Base-by-base conservation (phyloP, 2,797 vertebrate genomes). In the Lutjanus campechanus region DNA sequence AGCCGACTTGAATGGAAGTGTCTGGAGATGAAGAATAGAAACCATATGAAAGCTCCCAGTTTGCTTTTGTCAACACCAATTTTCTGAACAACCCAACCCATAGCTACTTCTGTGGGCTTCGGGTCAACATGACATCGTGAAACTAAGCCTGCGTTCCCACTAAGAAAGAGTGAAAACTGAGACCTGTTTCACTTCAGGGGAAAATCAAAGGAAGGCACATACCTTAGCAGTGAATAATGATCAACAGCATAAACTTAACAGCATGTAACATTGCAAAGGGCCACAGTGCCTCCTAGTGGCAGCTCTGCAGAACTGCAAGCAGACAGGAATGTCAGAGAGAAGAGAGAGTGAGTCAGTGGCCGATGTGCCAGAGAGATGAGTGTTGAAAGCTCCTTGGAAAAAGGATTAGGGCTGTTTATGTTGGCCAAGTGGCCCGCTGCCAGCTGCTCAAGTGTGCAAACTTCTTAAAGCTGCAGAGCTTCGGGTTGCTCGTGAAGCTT, bases 361-460 rank as follows among this genome's bases (percentile, higher is more conserved):
- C 78, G 67, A 89, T 90, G 90, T 92, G 93, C 90, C 85, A 89
- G 87, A 87, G 91, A 93, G 93, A 95, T 88, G 93, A 94, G 94
- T 93, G 95, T 88, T 95, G 94, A 96, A 95, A 95, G 94, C 94
- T 93, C 93, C 86, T 95, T 95, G 95, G 95, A 95, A 96, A 96
- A 95, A 95, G 93, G 94, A 95, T 95, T 95, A 95, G 88, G 89
- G 85, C 87, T 95, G 93, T 95, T 95, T 94, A 93, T 92, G 91
- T 94, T 95, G 94, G 93, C 93, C 93, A 93, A 94, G 92, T 95
- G 93, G 94, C 88, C 47, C 79, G 8, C 89, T 91, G 94, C 95
- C 95, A 96, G 84, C 89, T 89, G 92, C 91, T 94, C 87, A 92
- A 94, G 93, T 92, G 93, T 92, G 92, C 92, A 93, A 93, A 93